These are phyloP conservation scores for Nothobranchius furzeri DNA, from an alignment of 2,113 vertebrate genomes.

Conservation along the genomic window DNA sequence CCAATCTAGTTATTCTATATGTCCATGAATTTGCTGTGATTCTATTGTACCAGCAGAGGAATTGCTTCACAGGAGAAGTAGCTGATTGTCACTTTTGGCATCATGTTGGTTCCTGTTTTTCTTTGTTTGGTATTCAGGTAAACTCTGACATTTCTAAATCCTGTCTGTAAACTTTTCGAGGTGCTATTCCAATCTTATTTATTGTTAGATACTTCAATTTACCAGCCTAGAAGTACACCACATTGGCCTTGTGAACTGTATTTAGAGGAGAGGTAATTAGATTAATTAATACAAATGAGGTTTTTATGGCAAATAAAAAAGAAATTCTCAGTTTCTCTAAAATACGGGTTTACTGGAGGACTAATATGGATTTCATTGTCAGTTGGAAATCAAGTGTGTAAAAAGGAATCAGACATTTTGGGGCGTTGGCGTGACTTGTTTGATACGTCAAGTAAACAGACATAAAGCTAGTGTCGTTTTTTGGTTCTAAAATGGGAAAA, in stretches of 20 bases:
- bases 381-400: conserved; percentile 66
- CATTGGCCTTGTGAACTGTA: conserved; percentile 83
- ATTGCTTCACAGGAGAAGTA: conserved; percentile 71
- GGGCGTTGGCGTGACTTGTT: conserved; percentile 38
- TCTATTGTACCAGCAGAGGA: conserved; percentile 76
- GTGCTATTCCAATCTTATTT: conserved; percentile 80
- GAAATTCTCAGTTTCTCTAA: conserved; percentile 62
- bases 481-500: conserved; percentile 58
- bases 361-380: conserved; percentile 73
- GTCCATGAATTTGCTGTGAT: conserved; percentile 81
- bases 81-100: conserved; percentile 75
- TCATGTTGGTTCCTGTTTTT: conserved; percentile 64
- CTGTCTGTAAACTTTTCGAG: conserved; percentile 77
- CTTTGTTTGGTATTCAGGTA: conserved; percentile 72
- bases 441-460: conserved; percentile 36
- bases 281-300: conserved; percentile 51
- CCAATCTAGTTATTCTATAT: conserved; percentile 80
- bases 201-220: conserved; percentile 68
- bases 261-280: conserved; percentile 73
- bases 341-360: conserved; percentile 80
- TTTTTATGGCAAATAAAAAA: conserved; percentile 55
- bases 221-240: conserved; percentile 82
- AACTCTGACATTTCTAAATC: conserved; percentile 76
- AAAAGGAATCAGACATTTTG: conserved; percentile 27
- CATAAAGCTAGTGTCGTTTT: conserved; percentile 23